Evolutionary conservation across 1,140 invertebrate genomes (phyloP), one percentile per base, ranked within the genome.

Genomic region (Drosophila mauritiana): DNA sequence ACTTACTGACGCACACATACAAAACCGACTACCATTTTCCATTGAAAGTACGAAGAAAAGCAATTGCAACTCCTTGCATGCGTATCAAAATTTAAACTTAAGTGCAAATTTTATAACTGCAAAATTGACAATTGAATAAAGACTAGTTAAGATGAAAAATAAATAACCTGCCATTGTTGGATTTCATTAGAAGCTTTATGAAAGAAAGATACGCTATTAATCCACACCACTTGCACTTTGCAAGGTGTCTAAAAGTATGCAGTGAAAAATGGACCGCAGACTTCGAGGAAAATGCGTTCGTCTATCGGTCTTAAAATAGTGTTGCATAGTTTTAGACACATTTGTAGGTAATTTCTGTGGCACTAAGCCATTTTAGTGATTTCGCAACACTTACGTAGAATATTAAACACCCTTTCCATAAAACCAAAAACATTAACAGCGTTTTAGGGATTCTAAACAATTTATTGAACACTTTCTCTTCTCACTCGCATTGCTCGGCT

Each of bases 391-490:
- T 45, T 13, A 48, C 39, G 7, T 2, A 7, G 5, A 15, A 8
- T 40, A 15, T 6, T 40, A n/a, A 7, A n/a, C 39, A 15, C 15
- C 13, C 3, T 42, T 17, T 3, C n/a, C 1, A 42, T 3, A 15
- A 4, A 20, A 15, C 5, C 31, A 10, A 39, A 31, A 37, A 20
- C 0, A 10, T 11, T 7, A 56, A 10, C 11, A 13, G 10, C 10
- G 7, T 49, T 10, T 43, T 39, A 64, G 63, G 67, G 39, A 72
- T 80, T 56, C 46, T 61, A 55, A 69, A 64, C 56, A 73, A 67
- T 75, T 70, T 75, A 69, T 73, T 80, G 64, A 84, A 84, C 62
- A 82, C 57, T 61, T 80, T 81, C 27, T 57, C 56, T 27, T 59
- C 68, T 68, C 59, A 70, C 49, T 75, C 72, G 52, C 31, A 43